These are phyloP conservation scores for Nannobrachium achirus DNA, from an alignment of 2,113 vertebrate genomes.

Conservation along the genomic window DNA sequence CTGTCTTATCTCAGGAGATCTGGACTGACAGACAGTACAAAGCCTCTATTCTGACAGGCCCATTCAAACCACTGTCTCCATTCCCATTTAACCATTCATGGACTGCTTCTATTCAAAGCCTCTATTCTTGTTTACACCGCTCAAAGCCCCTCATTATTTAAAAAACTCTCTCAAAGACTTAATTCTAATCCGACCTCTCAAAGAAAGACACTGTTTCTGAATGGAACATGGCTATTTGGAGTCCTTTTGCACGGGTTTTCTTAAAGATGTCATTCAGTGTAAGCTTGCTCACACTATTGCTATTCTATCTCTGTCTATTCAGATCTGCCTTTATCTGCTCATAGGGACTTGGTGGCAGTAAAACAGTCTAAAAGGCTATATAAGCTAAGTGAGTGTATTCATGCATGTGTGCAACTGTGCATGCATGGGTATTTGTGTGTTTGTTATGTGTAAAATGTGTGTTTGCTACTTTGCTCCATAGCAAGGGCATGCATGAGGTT, in stretches of 20 bases:
- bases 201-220: slow-evolving; percentile 61
- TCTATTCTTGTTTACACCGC: slow-evolving; percentile 57
- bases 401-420: slow-evolving; percentile 17
- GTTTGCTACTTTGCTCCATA: slow-evolving; percentile 32
- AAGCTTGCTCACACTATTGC: slow-evolving; percentile 17
- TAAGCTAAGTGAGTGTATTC: background rate
- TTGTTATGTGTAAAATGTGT: slow-evolving; percentile 28
- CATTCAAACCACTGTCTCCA: slow-evolving; percentile 58
- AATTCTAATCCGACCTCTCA: slow-evolving; percentile 55
- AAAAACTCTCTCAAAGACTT: slow-evolving; percentile 61
- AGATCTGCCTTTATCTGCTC: background rate
- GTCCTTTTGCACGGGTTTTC: slow-evolving; percentile 29
- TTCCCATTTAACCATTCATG: slow-evolving; percentile 61
- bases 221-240: slow-evolving; percentile 56
- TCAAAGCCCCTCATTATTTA: slow-evolving; percentile 67
- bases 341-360: background rate
- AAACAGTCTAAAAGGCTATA: slow-evolving; percentile 4
- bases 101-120: slow-evolving; percentile 59
- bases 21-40: slow-evolving; percentile 59
- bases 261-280: slow-evolving; percentile 35
- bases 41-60: slow-evolving; percentile 65
- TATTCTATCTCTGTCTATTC: slow-evolving; percentile 3
- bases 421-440: slow-evolving; percentile 9
- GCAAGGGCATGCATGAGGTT: slow-evolving; percentile 37
- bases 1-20: slow-evolving; percentile 63